Base-by-base conservation (phyloP, 2,113 vertebrate species). In the Microtus ochrogaster region DNA sequence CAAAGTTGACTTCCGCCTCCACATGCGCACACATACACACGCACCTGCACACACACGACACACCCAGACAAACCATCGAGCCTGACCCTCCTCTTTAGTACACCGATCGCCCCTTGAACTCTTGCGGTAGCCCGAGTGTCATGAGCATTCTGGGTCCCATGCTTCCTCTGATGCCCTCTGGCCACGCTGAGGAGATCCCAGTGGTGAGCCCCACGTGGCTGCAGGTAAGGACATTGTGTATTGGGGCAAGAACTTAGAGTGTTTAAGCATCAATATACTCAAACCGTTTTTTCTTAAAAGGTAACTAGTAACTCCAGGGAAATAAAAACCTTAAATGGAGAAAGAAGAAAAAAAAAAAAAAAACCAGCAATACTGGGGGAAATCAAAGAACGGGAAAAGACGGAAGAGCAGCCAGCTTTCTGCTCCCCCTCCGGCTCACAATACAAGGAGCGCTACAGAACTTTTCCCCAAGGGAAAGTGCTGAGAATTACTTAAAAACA, bases 401-500 rank as follows among this genome's bases (percentile, higher is more conserved):
- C 2, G 3, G 21, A 36, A 47, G n/a, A 90, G 33, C 90, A 81
- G 22, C 22, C 24, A 4, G 52, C 49, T 21, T 85, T 44, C 61
- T 4, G 49, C 5, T 79, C 65, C 77, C 49, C 89, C 81, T 65
- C 89, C 36, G 4, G n/a, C 24, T 7, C 0, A 2, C 70, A 70
- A 33, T 3, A 36, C 63, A 61, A 92, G 65, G 33, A 36, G 13
- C 28, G 84, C 63, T 83, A n/a, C 55, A 92, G 79, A 92, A 36
- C 11, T 47, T 58, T 17, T 91, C 82, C 70, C 89, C 70, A 6
- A 6, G 28, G 52, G 89, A 95, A 73, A 58, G 33, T 26, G 81
- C 63, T 78, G 81, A 30, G 73, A 84, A 88, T 90, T 90, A 70
- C 83, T 94, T 92, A 74, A 68, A 95, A 91, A 55, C 74, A 89